These are phyloP conservation scores for Cryptops parisi DNA, from an alignment of 2,888 invertebrate genomes.

Conservation along the genomic window DNA sequence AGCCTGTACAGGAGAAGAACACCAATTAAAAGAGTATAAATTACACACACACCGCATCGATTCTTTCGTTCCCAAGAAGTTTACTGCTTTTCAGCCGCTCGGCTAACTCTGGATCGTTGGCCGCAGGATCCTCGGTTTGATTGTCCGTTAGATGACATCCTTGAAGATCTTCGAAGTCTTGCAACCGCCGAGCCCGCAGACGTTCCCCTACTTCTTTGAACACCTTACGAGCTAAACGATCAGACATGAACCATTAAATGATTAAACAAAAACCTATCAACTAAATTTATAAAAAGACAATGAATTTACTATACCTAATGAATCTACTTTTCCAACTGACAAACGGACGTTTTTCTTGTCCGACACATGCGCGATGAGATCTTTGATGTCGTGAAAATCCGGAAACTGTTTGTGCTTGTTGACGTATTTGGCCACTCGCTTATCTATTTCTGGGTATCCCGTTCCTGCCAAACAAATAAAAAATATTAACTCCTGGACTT, in stretches of 20 bases:
- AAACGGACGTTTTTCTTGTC: no score
- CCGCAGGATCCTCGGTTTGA: background rate
- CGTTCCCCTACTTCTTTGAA: background rate
- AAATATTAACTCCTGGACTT: no score
- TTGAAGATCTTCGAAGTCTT: background rate
- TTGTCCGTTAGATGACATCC: background rate
- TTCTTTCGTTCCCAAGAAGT: no score
- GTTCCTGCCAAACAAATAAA: constrained; percentile 35
- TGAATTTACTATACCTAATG: no score
- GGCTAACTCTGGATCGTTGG: background rate
- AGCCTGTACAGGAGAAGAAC: no score
- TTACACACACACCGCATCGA: no score
- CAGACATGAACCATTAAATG: background rate
- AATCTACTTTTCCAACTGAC: no score
- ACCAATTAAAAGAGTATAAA: no score
- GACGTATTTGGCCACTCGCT: constrained; percentile 31
- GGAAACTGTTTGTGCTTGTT: constrained; percentile 35
- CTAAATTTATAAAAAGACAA: no score
- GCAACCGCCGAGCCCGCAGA: background rate
- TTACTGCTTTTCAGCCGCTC: background rate
- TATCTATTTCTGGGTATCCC: constrained; percentile 39
- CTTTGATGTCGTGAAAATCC: constrained; percentile 35
- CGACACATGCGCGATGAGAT: no score
- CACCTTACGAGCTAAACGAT: background rate
- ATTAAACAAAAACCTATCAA: no score